Evolutionary conservation across 30 jellyfish, hydroid and myxozoan genomes (phyloP).

Genomic region (Hydra vulgaris): DNA sequence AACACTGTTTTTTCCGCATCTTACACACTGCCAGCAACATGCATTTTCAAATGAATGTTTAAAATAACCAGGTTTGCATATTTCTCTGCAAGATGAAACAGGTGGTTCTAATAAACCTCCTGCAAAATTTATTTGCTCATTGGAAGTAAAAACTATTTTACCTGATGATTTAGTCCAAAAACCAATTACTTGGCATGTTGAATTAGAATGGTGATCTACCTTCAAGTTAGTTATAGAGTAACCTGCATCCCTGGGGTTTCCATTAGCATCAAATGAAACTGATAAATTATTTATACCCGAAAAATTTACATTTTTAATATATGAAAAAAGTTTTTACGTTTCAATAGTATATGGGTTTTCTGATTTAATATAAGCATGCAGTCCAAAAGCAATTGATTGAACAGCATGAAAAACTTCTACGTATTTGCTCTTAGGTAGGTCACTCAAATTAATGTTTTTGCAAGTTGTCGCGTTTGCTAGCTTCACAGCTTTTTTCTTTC

Average conservation of each 20-base stretch:
- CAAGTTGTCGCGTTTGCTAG: constrained; percentile 13
- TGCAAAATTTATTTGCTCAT: constrained; percentile 21
- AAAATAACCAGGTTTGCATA: constrained; percentile 60
- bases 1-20: constrained; percentile 51
- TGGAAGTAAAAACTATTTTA: neutral
- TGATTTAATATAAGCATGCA: constrained; percentile 26
- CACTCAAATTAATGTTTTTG: neutral
- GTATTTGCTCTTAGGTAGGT: constrained; percentile 62
- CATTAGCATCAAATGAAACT: constrained; percentile 53
- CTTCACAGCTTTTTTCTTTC: constrained; percentile 33
- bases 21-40: constrained; percentile 95
- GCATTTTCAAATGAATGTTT: constrained; percentile 56
- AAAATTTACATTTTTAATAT: constrained; percentile 51
- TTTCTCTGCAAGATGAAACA: constrained; percentile 70
- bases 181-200: constrained; percentile 39
- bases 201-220: constrained; percentile 5
- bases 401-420: constrained; percentile 89
- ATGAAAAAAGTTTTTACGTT: constrained; percentile 32
- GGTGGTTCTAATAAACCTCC: constrained; percentile 57
- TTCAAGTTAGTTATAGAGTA: constrained; percentile 87
- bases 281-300: constrained; percentile 54
- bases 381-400: constrained; percentile 80
- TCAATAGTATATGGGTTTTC: neutral
- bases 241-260: constrained; percentile 92
- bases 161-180: constrained; percentile 63